A percentile compares a stretch with the other conserved stretches of the same genome.
These are phyloP conservation scores for Myopa tessellatipennis DNA, from an alignment of 2,888 invertebrate genomes.

Conservation along the genomic window DNA sequence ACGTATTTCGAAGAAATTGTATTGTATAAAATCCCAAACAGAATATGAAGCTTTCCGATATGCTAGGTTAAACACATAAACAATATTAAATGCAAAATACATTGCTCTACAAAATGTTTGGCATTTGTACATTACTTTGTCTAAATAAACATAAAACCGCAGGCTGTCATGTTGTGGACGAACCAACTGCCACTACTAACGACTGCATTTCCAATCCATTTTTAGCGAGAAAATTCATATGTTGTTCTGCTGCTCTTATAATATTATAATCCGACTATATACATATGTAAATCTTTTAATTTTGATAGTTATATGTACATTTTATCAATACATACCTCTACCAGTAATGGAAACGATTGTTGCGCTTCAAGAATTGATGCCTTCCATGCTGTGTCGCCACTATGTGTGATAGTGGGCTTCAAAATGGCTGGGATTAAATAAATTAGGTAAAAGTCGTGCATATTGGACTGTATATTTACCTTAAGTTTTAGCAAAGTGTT, in stretches of 20 bases:
- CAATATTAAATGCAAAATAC: neutral
- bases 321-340: neutral
- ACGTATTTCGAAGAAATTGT: too few species aligned
- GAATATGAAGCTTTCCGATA: too few species aligned
- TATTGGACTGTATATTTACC: too few species aligned
- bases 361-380: slow-evolving; percentile 1
- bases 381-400: neutral
- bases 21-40: too few species aligned
- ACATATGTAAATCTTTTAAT: neutral
- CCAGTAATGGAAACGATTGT: neutral
- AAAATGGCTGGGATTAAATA: too few species aligned
- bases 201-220: neutral
- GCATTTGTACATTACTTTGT: slow-evolving; percentile 8
- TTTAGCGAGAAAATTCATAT: neutral
- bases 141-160: slow-evolving; percentile 3
- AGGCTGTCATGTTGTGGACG: neutral
- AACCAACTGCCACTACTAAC: neutral
- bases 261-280: slow-evolving; percentile 3
- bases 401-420: too few species aligned
- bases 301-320: neutral
- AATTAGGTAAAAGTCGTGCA: too few species aligned
- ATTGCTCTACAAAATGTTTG: slow-evolving; percentile 8
- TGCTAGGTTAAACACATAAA: too few species aligned
- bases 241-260: neutral
- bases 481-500: too few species aligned